Conservation (phyloP, 1,140 invertebrate genomes). For the Cheumatopsyche charites region DNA sequence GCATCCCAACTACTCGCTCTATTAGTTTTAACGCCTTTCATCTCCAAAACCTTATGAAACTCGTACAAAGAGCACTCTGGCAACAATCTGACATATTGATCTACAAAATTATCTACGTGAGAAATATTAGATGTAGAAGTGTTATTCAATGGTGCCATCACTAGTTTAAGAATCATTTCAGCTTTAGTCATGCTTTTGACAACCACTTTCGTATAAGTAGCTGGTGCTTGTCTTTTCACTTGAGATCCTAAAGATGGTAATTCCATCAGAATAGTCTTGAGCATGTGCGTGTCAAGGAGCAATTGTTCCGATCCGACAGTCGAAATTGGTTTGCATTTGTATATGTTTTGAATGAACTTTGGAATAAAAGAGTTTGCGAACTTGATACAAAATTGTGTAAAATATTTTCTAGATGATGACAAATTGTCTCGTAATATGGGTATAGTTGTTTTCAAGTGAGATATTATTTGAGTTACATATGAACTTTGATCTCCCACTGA, state of each 20-base stretch:
- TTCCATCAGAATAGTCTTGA: constrained; percentile 95
- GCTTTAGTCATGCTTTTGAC: constrained; percentile 97
- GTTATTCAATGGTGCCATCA: constrained; percentile 90
- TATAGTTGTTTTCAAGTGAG: constrained; percentile 86
- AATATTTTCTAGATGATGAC: constrained; percentile 95
- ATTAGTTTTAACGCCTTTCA: constrained; percentile 79
- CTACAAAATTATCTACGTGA: constrained; percentile 72
- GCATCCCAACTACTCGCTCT: constrained; percentile 50
- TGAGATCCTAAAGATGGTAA: constrained; percentile 91
- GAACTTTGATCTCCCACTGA: constrained; percentile 96
- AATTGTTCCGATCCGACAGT: constrained; percentile 96
- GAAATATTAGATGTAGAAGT: constrained; percentile 53
- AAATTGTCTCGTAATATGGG: constrained; percentile 91
- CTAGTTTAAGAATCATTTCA: constrained; percentile 97
- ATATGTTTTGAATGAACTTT: constrained; percentile 92
- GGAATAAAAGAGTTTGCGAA: constrained; percentile 96
- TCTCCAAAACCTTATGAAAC: constrained; percentile 95
- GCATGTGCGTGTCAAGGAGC: constrained; percentile 95
- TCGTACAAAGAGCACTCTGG: constrained; percentile 89
- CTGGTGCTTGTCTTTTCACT: constrained; percentile 84
- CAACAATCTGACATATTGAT: constrained; percentile 88
- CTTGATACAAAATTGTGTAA: constrained; percentile 96
- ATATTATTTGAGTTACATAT: constrained; percentile 90
- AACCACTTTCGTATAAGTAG: constrained; percentile 86
- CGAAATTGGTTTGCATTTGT: constrained; percentile 93